phyloP scores from a whole-genome alignment of 2,888 invertebrate species.

The Tiliacea citrago region DNA sequence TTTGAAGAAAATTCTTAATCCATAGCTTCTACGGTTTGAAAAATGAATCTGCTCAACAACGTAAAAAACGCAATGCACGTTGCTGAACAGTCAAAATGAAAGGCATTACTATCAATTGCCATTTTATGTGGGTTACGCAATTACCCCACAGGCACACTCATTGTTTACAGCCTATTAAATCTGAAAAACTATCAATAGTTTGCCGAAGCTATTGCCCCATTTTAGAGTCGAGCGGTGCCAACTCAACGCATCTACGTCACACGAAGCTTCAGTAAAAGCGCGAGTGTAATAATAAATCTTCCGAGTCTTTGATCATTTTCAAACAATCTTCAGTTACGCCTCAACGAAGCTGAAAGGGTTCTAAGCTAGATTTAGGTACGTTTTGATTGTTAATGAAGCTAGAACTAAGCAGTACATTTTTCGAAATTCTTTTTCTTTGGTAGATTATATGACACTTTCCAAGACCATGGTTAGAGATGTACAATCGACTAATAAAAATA shows the following conservation, averaged over 20 bases:
- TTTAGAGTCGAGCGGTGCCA: conserved; percentile 55
- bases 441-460: not conserved
- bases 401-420: not conserved
- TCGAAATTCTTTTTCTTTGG: not conserved
- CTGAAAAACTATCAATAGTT: conserved; percentile 26
- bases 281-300: conserved; percentile 23
- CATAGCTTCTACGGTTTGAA: too few relatives aligned
- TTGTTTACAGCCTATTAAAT: conserved; percentile 3
- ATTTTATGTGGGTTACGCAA: too few relatives aligned
- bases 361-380: not conserved
- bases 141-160: not conserved
- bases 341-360: not conserved
- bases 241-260: conserved; percentile 29
- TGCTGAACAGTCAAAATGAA: too few relatives aligned
- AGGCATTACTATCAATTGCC: too few relatives aligned
- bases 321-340: conserved; percentile 4
- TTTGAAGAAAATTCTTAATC: too few relatives aligned
- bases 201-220: conserved; percentile 39
- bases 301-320: conserved; percentile 44
- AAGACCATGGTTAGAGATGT: not conserved
- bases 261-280: conserved; percentile 23
- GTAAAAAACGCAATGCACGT: too few relatives aligned
- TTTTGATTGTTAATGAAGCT: not conserved
- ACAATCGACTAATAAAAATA: not conserved
- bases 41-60: too few relatives aligned